A percentile compares a stretch with the other conserved stretches of the same genome.
Conservation (phyloP, 2,113 vertebrate genomes). For the Grammomys surdaster region DNA sequence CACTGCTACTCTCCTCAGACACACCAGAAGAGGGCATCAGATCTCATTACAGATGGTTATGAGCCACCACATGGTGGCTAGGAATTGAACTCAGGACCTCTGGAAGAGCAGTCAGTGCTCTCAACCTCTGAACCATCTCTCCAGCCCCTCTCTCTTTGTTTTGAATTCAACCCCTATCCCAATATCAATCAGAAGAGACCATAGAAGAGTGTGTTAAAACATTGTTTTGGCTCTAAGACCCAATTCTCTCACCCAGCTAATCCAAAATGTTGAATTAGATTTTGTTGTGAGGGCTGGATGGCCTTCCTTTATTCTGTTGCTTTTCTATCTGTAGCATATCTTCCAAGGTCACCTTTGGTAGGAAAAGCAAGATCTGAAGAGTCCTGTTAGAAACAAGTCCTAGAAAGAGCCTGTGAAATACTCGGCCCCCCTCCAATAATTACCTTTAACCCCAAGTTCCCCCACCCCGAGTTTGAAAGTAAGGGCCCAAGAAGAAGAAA, state of each 20-base stretch:
- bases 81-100: too few species aligned
- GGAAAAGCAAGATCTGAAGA: background rate
- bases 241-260: constrained; percentile 12
- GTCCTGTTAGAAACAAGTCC: background rate
- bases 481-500: background rate
- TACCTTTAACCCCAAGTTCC: background rate
- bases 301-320: background rate
- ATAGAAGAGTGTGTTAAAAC: background rate
- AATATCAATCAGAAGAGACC: background rate
- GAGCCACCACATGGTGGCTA: too few species aligned
- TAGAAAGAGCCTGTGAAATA: background rate
- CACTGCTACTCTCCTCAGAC: too few species aligned
- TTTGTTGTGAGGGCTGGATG: background rate
- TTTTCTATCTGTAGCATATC: background rate
- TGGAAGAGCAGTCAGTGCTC: too few species aligned
- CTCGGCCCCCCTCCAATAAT: background rate
- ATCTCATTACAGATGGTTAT: too few species aligned
- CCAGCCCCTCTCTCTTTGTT: background rate
- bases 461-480: background rate
- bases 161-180: background rate
- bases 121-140: too few species aligned
- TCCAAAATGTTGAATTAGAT: background rate
- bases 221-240: background rate
- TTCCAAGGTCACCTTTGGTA: background rate
- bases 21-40: too few species aligned